Base-by-base conservation (phyloP, 2,113 vertebrate species). In the Eulemur macaco region DNA sequence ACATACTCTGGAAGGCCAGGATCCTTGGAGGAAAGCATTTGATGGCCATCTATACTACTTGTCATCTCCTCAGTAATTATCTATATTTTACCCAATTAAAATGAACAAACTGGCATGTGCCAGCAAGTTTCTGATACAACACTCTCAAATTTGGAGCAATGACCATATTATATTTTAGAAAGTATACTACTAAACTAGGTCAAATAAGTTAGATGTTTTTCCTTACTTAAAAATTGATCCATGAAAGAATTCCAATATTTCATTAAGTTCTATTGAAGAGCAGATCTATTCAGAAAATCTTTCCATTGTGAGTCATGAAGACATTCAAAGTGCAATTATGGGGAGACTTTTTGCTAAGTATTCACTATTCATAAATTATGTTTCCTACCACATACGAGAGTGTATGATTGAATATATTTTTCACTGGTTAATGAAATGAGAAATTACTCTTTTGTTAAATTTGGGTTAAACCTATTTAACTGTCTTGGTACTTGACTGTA, bases 281-380 rank as follows among this genome's bases (percentile, higher is more conserved):
- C 13, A 82, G 15, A 60, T 95, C 34, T 81, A 8, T 82, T 95
- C 39, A 89, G 68, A 78, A 91, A 60, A 68, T 85, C 15, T 84
- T 74, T 64, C n/a, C 21, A 23, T 63, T 91, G 27, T 71, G 85
- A 92, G 17, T 91, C 82, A 93, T 68, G 39, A 95, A 93, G 34
- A 8, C 42, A 80, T 23, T 97, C 12, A 31, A 6, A 89, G 83
- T 39, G 14, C 77, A 95, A 50, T 83, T 54, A 4, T 27, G 54
- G 6, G 91, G 89, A 54, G 58, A 37, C 37, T 89, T 23, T 1
- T 90, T 1, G 54, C 83, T 85, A 73, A 83, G 4, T 83, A 83
- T 63, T 97, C 63, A 93, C 69, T 58, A 76, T 92, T 97, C 31
- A 96, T 92, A n/a, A 83, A 60, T 87, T 20, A 52, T 87, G 25